Conservation (phyloP, 37 sponge, comb jelly and placozoan species). For the Oopsacas minuta region DNA sequence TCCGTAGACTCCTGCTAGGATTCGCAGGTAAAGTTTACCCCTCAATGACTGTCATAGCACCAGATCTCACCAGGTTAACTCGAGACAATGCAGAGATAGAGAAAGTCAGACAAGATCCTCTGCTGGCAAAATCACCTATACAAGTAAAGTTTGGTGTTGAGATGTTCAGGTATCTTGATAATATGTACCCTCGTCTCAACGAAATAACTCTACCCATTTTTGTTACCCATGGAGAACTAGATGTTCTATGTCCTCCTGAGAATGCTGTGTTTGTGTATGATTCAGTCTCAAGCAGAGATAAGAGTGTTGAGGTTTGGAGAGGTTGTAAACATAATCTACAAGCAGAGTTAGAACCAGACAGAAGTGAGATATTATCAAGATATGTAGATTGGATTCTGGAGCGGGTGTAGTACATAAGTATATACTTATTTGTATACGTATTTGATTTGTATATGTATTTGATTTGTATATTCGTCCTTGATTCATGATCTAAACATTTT, state of each 20-base stretch:
- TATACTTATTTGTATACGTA: no score
- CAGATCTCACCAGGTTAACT: neutral
- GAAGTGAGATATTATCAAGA: neutral
- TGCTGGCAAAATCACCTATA: neutral
- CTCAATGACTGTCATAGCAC: neutral
- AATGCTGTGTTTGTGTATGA: neutral
- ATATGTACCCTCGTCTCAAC: neutral
- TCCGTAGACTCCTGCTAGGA: neutral
- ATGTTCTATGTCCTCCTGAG: neutral
- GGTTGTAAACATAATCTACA: neutral
- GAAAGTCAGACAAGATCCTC: neutral
- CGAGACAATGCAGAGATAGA: neutral
- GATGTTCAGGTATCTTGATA: neutral
- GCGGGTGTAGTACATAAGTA: neutral
- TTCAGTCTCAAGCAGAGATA: neutral
- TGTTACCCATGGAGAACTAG: neutral
- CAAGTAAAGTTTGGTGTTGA: neutral
- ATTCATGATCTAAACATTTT: no score
- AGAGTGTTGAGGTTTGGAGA: constrained; percentile 8
- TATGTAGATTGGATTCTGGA: constrained; percentile 9
- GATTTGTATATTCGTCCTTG: no score
- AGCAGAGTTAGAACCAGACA: neutral
- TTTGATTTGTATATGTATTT: no score
- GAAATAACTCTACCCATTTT: neutral
- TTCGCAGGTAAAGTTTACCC: neutral